Conservation (phyloP, 2,888 invertebrate genomes). For the Zaprionus lineosus region DNA sequence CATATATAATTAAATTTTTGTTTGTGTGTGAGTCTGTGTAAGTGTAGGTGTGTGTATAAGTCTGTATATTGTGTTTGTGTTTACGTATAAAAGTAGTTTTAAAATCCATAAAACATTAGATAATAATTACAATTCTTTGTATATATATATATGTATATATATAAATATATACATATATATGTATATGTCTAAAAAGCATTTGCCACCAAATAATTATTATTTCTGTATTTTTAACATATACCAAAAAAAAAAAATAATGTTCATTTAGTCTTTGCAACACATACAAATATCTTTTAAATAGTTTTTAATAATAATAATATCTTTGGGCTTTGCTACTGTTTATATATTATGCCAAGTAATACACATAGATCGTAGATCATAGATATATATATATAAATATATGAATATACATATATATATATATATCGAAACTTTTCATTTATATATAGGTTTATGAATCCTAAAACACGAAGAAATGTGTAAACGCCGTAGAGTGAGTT, state of each 20-base stretch:
- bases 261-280: constrained; percentile 66
- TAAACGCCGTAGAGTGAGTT: constrained; percentile 47
- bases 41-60: constrained; percentile 17
- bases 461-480: constrained; percentile 58
- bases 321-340: constrained; percentile 72
- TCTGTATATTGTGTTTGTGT: constrained; percentile 30
- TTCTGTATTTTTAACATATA: constrained; percentile 56
- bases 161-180: constrained; percentile 34
- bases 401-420: constrained; percentile 6
- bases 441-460: constrained; percentile 5
- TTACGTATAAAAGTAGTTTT: constrained; percentile 77
- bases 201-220: constrained; percentile 36
- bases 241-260: constrained; percentile 43
- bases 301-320: constrained; percentile 70
- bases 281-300: constrained; percentile 42
- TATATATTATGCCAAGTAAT: constrained; percentile 59
- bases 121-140: constrained; percentile 71
- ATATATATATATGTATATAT: constrained; percentile 36
- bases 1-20: no score
- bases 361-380: constrained; percentile 60
- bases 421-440: background rate
- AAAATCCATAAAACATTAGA: constrained; percentile 73
- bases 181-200: constrained; percentile 67
- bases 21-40: constrained; percentile 23
- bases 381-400: constrained; percentile 29